Base-by-base conservation (phyloP, 2,797 vertebrate species). In the Diglossa cyanea region DNA sequence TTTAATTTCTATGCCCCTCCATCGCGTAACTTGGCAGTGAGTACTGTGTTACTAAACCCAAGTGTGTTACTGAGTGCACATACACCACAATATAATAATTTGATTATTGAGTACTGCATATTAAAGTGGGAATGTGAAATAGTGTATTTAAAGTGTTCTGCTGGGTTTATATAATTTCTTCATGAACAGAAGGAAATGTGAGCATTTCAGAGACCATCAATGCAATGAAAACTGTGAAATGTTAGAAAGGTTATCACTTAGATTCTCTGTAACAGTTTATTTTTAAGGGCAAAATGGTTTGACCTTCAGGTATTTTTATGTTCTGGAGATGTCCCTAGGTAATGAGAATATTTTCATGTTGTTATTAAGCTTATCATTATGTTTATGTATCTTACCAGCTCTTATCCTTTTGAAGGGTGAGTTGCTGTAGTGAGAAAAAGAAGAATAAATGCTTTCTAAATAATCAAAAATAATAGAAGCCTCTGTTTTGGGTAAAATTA, bases 41-140 rank as follows among this genome's bases (percentile, higher is more conserved):
- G 44, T 68, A 68, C 31, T 57, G 42, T 81, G 25, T 70, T 78
- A 96, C 92, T 93, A 95, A 95, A 97, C 47, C 7, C 30, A n/a
- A 63, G 65, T 20, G 62, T 86, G 44, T 95, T 74, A 44, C 81
- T 88, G 66, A 78, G 31, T 90, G 88, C 76, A 60, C 62, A 11
- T 83, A 67, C 17, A 47, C 31, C 13, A 21, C 44, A 39, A 6
- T n/a, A 20, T 62, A 67, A 62, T 70, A 2, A 40, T n/a, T 76
- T 47, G n/a, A 24, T 40, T 25, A 31, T 40, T 25, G 12, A 55
- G 24, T 63, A 51, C 18, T 60, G 18, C 6, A 6, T 61, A n/a
- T 35, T 86, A 17, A 86, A 33, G 11, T 54, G 33, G 20, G 20
- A 70, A 50, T 74, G 51, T 33, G 35, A 78, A 86, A 16, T 18